Conservation (phyloP, 2,113 vertebrate genomes). For the Gracilinanus agilis region DNA sequence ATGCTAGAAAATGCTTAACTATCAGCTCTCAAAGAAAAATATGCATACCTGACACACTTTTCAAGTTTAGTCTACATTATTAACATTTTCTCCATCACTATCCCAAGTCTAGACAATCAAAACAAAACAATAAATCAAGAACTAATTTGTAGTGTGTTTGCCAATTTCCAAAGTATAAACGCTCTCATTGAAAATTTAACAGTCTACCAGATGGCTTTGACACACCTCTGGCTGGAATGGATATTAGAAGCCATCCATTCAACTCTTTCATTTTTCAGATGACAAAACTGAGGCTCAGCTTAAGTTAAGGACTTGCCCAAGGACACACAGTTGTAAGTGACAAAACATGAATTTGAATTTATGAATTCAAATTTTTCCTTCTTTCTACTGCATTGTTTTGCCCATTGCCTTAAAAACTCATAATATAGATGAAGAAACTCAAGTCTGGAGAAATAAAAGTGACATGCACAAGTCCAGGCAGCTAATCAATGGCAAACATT, state of each 20-base stretch:
- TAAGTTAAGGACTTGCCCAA: background rate
- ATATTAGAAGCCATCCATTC: background rate
- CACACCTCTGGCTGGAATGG: background rate
- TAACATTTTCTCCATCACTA: background rate
- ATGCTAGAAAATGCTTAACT: background rate
- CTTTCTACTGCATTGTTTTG: background rate
- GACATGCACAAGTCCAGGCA: background rate
- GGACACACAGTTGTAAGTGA: background rate
- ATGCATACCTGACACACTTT: background rate
- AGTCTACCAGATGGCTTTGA: background rate
- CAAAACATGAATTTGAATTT: background rate
- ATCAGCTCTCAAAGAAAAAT: background rate
- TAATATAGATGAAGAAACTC: background rate
- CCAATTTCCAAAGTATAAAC: background rate
- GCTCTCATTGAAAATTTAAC: background rate
- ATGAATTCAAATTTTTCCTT: background rate
- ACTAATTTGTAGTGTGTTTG: background rate
- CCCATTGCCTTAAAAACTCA: background rate
- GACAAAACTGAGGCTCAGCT: background rate
- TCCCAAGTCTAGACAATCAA: background rate
- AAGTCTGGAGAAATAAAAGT: background rate
- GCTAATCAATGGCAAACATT: background rate
- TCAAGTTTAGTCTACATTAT: background rate
- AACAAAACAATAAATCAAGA: background rate
- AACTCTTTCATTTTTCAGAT: background rate